Evolutionary conservation across 2,797 vertebrate genomes (phyloP).

Genomic region (Acropternis orthonyx): DNA sequence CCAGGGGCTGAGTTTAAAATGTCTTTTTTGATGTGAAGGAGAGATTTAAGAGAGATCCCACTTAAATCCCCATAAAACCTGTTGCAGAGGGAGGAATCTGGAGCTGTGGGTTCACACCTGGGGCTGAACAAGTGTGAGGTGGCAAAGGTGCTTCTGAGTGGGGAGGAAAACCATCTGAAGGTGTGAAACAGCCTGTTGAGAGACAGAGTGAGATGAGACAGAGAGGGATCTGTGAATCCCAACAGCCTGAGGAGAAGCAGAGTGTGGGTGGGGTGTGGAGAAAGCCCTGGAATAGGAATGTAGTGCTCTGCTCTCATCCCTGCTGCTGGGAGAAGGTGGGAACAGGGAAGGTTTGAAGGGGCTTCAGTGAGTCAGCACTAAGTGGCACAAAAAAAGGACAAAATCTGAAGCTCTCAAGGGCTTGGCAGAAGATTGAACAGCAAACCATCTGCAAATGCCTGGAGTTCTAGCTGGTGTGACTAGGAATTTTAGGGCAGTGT

Average conservation of each 20-base stretch:
- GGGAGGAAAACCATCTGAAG: not conserved
- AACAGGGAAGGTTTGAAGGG: not conserved
- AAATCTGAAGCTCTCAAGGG: not conserved
- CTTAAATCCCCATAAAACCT: not conserved
- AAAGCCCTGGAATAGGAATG: not conserved
- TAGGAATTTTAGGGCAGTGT: not conserved
- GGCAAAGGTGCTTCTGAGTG: not conserved
- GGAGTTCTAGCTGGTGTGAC: not conserved
- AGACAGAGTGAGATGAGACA: not conserved
- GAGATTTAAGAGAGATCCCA: rapidly evolving
- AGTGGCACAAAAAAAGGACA: not conserved
- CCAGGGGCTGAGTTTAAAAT: not conserved
- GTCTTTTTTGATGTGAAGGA: not conserved
- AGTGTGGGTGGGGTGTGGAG: not conserved
- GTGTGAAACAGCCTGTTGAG: rapidly evolving
- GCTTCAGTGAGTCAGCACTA: rapidly evolving
- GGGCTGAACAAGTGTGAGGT: not conserved
- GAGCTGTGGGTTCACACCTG: too few species aligned
- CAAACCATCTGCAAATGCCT: not conserved
- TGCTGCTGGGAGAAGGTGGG: not conserved
- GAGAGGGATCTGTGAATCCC: not conserved
- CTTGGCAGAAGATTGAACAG: not conserved
- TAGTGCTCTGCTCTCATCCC: not conserved
- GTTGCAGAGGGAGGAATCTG: not conserved
- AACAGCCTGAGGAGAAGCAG: rapidly evolving